Percentiles rank a stretch among this genome's conserved stretches.
These are phyloP conservation scores for Toxostoma redivivum DNA, from an alignment of 2,113 vertebrate genomes.

Conservation along the genomic window DNA sequence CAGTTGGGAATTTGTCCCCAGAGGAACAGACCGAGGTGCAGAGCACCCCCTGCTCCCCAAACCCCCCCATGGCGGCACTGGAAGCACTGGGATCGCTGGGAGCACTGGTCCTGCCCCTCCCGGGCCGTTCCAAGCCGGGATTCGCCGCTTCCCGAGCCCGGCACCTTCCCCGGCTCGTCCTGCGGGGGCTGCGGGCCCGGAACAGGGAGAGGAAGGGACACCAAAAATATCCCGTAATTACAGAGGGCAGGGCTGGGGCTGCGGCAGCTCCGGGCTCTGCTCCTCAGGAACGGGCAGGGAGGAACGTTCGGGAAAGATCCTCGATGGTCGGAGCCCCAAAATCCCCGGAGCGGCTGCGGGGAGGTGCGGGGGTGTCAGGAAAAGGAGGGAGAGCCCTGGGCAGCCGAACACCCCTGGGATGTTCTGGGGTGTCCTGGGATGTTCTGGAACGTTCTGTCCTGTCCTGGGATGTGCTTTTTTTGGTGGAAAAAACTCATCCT, in stretches of 20 bases:
- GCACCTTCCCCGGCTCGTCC: slow-evolving; percentile 53
- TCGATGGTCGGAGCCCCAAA: neutral
- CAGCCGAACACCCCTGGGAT: neutral
- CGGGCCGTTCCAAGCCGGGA: slow-evolving; percentile 53
- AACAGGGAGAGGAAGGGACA: slow-evolving; percentile 75
- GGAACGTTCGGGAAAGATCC: neutral
- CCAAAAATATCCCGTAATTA: slow-evolving; percentile 79
- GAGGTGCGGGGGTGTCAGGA: neutral
- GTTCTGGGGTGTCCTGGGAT: neutral
- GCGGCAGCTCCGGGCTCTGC: slow-evolving; percentile 2
- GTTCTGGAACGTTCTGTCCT: no score
- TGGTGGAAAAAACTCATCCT: neutral
- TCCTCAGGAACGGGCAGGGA: neutral
- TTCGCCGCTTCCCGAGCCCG: slow-evolving; percentile 43
- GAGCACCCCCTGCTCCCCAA: neutral
- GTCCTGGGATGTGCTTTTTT: neutral
- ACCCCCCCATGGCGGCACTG: no score
- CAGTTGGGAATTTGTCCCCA: neutral
- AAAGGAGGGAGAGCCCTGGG: neutral
- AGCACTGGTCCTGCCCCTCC: slow-evolving; percentile 48
- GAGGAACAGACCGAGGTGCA: accelerated
- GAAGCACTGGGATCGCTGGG: no score
- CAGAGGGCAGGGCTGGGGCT: slow-evolving; percentile 51
- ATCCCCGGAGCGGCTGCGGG: neutral
- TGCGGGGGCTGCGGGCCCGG: slow-evolving; percentile 69